phyloP scores from a whole-genome alignment of 2,113 vertebrate species.

The Ceratotherium simum region DNA sequence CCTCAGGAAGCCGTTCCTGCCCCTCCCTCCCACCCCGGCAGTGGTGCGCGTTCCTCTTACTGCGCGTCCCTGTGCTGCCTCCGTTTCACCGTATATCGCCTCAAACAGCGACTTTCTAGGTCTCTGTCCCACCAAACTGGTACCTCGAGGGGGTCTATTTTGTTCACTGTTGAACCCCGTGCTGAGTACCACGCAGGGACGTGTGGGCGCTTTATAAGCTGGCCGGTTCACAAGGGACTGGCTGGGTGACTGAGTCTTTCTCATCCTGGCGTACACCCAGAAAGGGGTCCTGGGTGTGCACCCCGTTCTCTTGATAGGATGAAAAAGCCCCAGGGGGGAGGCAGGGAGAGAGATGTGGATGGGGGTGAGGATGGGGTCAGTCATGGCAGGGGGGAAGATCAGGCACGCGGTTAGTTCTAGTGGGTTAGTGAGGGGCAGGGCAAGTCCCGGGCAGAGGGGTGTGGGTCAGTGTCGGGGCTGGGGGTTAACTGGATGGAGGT shows the following conservation, averaged over 20 bases:
- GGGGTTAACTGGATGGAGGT: neutral
- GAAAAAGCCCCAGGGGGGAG: no score
- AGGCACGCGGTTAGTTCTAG: neutral
- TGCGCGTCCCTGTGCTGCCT: neutral
- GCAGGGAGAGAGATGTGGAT: neutral
- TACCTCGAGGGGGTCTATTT: neutral
- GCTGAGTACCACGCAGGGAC: rapidly evolving
- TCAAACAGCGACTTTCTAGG: neutral
- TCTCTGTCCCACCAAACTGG: neutral
- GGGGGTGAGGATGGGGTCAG: neutral
- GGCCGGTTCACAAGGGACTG: neutral
- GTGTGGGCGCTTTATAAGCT: neutral
- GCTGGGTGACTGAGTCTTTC: neutral
- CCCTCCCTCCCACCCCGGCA: rapidly evolving
- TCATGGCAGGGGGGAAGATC: neutral
- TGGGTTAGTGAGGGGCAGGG: constrained; percentile 10
- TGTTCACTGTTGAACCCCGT: neutral
- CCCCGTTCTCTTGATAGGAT: neutral
- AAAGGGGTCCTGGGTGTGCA: neutral
- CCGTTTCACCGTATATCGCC: neutral
- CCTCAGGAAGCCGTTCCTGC: neutral
- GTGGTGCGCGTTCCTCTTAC: rapidly evolving
- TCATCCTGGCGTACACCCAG: neutral
- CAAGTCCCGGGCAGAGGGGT: neutral
- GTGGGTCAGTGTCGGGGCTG: constrained; percentile 10